Base-by-base conservation (phyloP, 2,888 invertebrate genomes). In the Xanthia icteritia region DNA sequence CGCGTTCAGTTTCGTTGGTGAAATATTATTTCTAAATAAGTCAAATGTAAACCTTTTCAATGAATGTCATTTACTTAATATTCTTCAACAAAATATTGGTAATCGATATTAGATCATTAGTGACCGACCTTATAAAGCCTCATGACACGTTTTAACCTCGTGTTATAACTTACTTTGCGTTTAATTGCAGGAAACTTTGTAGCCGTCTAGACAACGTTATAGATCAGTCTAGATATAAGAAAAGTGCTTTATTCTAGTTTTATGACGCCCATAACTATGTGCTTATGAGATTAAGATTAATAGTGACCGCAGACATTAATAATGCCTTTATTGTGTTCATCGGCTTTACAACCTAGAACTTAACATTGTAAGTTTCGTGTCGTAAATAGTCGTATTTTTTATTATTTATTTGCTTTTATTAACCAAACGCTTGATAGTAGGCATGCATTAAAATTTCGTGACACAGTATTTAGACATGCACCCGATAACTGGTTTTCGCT, bases 191-290 rank as follows among this genome's bases (percentile, higher is more conserved):
- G 68, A 69, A 79, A 71, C 76, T 73, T 78, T 56, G 67, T 76
- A 69, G 72, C 68, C 71, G 84, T 81, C 88, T 86, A 88, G 86
- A 86, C 86, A 58, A 60, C 15, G 54, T 68, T 76, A 76, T 73
- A 27, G 69, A 81, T 74, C 48, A 64, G 58, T 56, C 54, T 70
- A 71, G 65, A 65, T 65, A 66, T 63, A 86, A 73, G 54, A 75
- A 76, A 70, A 75, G 54, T 79, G 68, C 76, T 69, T 75, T 82
- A 71, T 85, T 71, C 17, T 51, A 68, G 60, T 66, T 73, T 86
- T 79, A 79, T 72, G 72, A 73, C 42, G 31, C 23, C 61, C 54
- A 56, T 73, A 58, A 72, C 68, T 58, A 67, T 71, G 73, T 65
- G 36, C 54, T 86, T 70, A 67, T 68, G 51, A 66, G 72, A 74